These are phyloP conservation scores for Ophion slaviceki DNA, from an alignment of 2,888 invertebrate species.

Conservation along the genomic window DNA sequence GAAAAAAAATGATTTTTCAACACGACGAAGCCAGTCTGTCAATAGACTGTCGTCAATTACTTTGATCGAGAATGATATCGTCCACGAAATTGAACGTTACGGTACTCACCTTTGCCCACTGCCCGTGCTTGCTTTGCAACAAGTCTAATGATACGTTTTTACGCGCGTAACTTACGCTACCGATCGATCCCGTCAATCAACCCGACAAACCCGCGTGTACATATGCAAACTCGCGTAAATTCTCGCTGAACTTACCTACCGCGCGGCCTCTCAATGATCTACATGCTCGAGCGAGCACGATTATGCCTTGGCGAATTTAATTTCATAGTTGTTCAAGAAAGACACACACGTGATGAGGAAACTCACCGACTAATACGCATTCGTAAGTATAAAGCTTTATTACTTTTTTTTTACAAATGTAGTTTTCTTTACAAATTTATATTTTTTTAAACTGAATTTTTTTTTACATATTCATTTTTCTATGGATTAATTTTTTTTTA, in stretches of 20 bases:
- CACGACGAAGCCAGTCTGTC: background rate
- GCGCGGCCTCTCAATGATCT: slow-evolving; percentile 64
- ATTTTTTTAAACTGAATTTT: background rate
- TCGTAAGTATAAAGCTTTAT: slow-evolving; percentile 28
- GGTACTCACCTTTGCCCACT: slow-evolving; percentile 54
- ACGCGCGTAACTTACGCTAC: slow-evolving; percentile 66
- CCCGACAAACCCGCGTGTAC: background rate
- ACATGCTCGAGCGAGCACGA: slow-evolving; percentile 62
- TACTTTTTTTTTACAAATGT: background rate
- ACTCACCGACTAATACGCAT: slow-evolving; percentile 23
- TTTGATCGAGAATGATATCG: slow-evolving; percentile 36
- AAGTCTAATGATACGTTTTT: slow-evolving; percentile 67
- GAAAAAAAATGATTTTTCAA: background rate
- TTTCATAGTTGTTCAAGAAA: slow-evolving; percentile 60
- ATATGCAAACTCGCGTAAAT: slow-evolving; percentile 39
- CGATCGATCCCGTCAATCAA: slow-evolving; percentile 74
- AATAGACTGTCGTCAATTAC: slow-evolving; percentile 14
- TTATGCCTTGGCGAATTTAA: slow-evolving; percentile 61
- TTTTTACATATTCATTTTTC: too few relatives aligned
- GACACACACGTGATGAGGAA: slow-evolving; percentile 50
- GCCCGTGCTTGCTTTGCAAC: slow-evolving; percentile 64
- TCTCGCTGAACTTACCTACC: slow-evolving; percentile 21
- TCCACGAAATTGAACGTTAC: slow-evolving; percentile 23
- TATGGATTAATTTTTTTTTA: too few relatives aligned
- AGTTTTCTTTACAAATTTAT: background rate